Conservation (phyloP, 2,888 invertebrate genomes). For the Sesamia inferens region DNA sequence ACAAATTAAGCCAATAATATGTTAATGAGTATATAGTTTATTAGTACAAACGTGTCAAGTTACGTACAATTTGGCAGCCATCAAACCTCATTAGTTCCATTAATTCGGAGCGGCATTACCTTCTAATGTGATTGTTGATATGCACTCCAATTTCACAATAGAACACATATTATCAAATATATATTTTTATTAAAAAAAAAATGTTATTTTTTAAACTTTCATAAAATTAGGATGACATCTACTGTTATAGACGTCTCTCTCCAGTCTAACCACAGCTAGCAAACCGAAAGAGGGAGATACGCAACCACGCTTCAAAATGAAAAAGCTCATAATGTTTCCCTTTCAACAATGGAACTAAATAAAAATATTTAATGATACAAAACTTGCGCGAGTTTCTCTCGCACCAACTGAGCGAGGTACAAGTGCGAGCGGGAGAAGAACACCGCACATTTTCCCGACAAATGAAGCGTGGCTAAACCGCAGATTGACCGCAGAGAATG, state of each 20-base stretch:
- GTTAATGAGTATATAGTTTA: conserved; percentile 58
- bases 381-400: conserved; percentile 84
- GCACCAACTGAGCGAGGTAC: conserved; percentile 54
- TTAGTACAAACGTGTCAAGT: conserved; percentile 65
- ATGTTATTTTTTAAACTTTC: conserved; percentile 14
- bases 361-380: conserved; percentile 87
- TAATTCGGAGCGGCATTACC: conserved; percentile 69
- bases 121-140: conserved; percentile 56
- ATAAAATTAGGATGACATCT: conserved; percentile 36
- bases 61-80: conserved; percentile 67
- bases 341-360: conserved; percentile 87
- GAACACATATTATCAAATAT: conserved; percentile 7
- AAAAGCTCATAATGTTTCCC: conserved; percentile 88
- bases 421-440: conserved; percentile 78
- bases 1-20: conserved; percentile 43
- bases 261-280: conserved; percentile 70
- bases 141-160: conserved; percentile 50
- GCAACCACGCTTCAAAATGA: conserved; percentile 78
- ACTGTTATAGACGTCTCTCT: conserved; percentile 74
- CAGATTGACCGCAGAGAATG: conserved; percentile 91
- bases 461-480: conserved; percentile 90
- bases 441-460: conserved; percentile 88
- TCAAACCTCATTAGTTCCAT: conserved; percentile 72
- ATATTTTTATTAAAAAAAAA: not conserved
- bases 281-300: conserved; percentile 76